Conservation (phyloP, 2,888 invertebrate genomes). For the Zygaena filipendulae region DNA sequence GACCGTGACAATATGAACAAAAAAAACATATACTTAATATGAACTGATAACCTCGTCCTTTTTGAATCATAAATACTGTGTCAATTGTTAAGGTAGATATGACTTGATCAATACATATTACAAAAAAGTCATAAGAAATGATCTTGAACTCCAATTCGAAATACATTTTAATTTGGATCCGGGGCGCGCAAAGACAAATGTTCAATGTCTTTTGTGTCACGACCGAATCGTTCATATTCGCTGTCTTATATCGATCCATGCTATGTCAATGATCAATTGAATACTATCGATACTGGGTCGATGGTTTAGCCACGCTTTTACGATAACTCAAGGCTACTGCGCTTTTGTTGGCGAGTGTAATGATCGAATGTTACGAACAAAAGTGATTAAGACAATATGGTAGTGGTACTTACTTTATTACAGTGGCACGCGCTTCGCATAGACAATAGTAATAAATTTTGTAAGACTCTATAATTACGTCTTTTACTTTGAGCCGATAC, state of each 20-base stretch:
- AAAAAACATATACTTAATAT: no score
- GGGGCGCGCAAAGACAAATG: constrained; percentile 43
- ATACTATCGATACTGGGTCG: constrained; percentile 29
- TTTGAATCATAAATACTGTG: no score
- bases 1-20: no score
- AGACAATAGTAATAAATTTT: background rate
- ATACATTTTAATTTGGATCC: no score
- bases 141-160: constrained; percentile 51
- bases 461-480: no score
- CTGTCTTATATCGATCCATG: constrained; percentile 28
- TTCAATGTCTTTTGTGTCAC: constrained; percentile 52
- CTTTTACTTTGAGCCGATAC: no score
- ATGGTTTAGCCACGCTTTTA: constrained; percentile 29
- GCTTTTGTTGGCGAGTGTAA: constrained; percentile 23
- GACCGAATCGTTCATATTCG: constrained; percentile 42
- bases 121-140: constrained; percentile 20
- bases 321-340: constrained; percentile 27
- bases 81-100: no score
- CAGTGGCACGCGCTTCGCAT: no score
- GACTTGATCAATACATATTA: no score
- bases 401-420: no score
- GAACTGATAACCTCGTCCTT: no score
- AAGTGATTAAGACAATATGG: background rate
- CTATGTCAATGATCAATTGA: constrained; percentile 36
- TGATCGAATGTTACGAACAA: background rate